Evolutionary conservation across 2,113 vertebrate genomes (phyloP).

Genomic region (Uropsilus gracilis): DNA sequence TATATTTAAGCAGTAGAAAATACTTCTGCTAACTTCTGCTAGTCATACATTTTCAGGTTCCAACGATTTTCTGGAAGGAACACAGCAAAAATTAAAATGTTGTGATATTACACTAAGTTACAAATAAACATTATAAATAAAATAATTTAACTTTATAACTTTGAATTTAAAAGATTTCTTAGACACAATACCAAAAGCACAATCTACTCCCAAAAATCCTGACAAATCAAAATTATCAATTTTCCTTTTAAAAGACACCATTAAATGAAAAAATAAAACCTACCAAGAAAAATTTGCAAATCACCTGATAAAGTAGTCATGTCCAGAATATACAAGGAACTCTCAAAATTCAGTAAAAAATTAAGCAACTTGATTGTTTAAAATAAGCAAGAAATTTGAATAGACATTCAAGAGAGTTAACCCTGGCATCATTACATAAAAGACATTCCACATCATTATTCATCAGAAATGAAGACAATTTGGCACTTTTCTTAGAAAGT

Average conservation of each 20-base stretch:
- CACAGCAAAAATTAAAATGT: conserved; percentile 10
- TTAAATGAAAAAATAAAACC: background rate
- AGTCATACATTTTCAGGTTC: background rate
- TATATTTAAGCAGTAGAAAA: background rate
- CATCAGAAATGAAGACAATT: background rate
- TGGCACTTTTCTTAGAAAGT: background rate
- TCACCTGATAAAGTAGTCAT: background rate
- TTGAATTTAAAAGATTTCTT: background rate
- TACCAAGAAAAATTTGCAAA: background rate
- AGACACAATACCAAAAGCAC: background rate
- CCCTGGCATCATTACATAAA: background rate
- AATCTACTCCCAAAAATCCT: background rate
- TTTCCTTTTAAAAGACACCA: background rate
- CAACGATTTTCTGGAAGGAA: background rate
- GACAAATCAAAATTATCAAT: too few species aligned
- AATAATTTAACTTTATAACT: conserved; percentile 34
- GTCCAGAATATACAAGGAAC: background rate
- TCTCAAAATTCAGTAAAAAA: conserved; percentile 26
- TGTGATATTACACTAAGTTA: background rate
- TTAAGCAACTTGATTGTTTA: background rate
- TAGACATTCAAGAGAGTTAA: background rate
- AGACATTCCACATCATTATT: background rate
- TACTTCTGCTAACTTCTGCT: conserved; percentile 20
- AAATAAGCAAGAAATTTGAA: background rate
- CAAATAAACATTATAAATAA: conserved; percentile 32